phyloP scores from a whole-genome alignment of 53 echinoderm and acorn worm genomes.

The Astropecten irregularis region DNA sequence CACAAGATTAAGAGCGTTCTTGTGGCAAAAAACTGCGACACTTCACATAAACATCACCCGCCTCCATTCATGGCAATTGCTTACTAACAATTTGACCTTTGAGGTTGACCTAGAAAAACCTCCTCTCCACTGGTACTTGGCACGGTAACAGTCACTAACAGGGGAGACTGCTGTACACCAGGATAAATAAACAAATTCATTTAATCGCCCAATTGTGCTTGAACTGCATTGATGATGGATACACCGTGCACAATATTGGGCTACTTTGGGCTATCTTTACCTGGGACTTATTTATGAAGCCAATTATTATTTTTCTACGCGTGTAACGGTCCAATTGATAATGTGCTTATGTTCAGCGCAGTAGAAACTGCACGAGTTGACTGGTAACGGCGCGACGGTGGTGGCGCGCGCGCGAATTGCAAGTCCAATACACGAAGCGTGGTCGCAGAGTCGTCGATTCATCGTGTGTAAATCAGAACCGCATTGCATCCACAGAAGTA shows the following conservation, averaged over 20 bases:
- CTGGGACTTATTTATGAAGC: background rate
- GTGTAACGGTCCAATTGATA: slow-evolving; percentile 13
- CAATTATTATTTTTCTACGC: slow-evolving; percentile 15
- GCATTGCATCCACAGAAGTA: no score
- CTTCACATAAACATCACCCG: background rate
- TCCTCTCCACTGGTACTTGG: slow-evolving; percentile 4
- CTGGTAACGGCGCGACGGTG: no score
- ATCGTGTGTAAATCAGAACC: no score
- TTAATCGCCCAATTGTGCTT: slow-evolving; percentile 32
- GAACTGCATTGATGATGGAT: background rate
- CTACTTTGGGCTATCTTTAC: slow-evolving; percentile 25
- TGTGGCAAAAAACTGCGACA: no score
- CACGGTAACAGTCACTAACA: background rate
- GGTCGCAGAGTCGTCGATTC: no score
- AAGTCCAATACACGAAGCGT: no score
- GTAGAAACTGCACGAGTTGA: no score
- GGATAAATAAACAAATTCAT: background rate
- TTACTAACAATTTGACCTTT: slow-evolving; percentile 39
- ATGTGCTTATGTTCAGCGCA: no score
- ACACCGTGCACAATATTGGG: background rate
- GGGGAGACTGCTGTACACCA: slow-evolving; percentile 7
- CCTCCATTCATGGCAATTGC: background rate
- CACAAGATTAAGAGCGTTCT: background rate
- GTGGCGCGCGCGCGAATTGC: no score
- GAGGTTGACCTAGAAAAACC: slow-evolving; percentile 27